Evolutionary conservation across 2,888 invertebrate species (phyloP), one percentile per base, ranked within the genome.

Genomic region (Pogonocherus hispidulus): DNA sequence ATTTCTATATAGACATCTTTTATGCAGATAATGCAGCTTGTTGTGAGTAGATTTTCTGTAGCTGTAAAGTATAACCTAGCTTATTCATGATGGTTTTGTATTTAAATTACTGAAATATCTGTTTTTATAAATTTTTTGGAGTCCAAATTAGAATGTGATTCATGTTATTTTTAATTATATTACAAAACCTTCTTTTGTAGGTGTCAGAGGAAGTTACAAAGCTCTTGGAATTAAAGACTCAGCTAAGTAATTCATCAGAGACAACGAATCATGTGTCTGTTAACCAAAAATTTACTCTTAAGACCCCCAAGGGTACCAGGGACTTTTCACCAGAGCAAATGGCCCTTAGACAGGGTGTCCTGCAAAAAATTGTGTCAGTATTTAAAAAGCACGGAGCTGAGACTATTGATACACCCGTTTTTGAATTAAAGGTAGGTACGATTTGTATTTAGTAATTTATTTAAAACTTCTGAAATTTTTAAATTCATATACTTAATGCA

Each of bases 371-470:
- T 72, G 89, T 94, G 19, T 85, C 90, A 3, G 94, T 97, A 64
- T 99, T 99, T 84, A 97, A 98, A 84, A 93, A 93, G 73, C 99
- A 99, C 82, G 99, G 99, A 41, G 99, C 98, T 16, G 97, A 97
- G 83, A 96, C 97, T 18, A 98, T 99, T 82, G 99, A 99, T 82
- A 99, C 99, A 20, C 99, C 99, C 47, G 95, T 99, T 16, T 98
- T 99, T 88, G 99, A 99, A 86, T 87, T 98, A 14, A 98, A 96
- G 90, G 97, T 96, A 84, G 78, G 71, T 27, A 8, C 27, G 27
- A 5, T 8, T 27, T 27, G 8, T 8, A n/a, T n/a, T n/a, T n/a
- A n/a, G n/a, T n/a, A n/a, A n/a, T n/a, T n/a, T n/a, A n/a, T n/a
- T n/a, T n/a, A n/a, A 23, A 35, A 23, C 27, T 27, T 27, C 27